Evolutionary conservation across 1,140 invertebrate species (phyloP).

Genomic region (Drosophila nikananu): DNA sequence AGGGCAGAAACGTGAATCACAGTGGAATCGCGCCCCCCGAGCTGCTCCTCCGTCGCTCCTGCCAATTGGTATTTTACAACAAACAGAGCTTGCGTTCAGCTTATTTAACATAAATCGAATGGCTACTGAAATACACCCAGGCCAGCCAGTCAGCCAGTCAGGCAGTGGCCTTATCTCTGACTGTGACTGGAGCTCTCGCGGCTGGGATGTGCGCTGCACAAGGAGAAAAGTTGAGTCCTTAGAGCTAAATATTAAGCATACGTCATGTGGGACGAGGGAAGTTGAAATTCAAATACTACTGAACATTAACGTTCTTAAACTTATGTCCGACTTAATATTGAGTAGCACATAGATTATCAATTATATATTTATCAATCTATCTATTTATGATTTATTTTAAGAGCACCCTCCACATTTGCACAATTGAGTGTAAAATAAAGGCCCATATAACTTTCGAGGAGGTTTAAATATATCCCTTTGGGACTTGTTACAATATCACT

Average conservation of each 20-base stretch:
- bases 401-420: too few species aligned
- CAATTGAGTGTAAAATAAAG: too few species aligned
- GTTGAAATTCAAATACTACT: too few species aligned
- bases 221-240: constrained; percentile 4
- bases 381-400: background rate
- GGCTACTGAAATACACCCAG: constrained; percentile 79
- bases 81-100: constrained; percentile 73
- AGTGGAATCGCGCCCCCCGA: constrained; percentile 13
- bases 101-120: constrained; percentile 84
- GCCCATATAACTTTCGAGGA: too few species aligned
- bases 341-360: background rate
- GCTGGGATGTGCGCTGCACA: constrained; percentile 28
- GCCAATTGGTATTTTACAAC: constrained; percentile 83
- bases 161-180: constrained; percentile 37
- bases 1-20: constrained; percentile 72
- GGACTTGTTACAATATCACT: too few species aligned
- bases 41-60: constrained; percentile 26
- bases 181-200: constrained; percentile 35
- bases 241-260: background rate
- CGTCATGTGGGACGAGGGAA: background rate
- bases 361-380: too few species aligned
- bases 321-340: background rate
- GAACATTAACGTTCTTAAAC: too few species aligned
- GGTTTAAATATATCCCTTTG: too few species aligned
- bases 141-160: constrained; percentile 24